Conservation (phyloP, 2,888 invertebrate genomes). For the Chelonus formosanus region DNA sequence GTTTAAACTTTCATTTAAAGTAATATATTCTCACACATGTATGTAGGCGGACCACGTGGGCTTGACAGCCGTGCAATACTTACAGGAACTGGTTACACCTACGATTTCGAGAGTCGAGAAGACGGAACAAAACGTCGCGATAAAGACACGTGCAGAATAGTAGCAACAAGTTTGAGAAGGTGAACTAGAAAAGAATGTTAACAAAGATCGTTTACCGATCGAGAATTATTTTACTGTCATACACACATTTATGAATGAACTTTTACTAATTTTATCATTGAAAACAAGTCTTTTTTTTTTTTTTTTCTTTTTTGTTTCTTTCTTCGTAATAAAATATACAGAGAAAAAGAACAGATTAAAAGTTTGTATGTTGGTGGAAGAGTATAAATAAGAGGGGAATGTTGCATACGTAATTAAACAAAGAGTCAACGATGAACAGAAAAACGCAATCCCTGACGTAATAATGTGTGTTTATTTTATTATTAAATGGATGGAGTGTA, state of each 20-base stretch:
- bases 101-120: conserved; percentile 40
- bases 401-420: no score
- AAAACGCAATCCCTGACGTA: no score
- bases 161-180: conserved; percentile 6
- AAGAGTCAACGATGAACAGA: no score
- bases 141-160: conserved; percentile 1
- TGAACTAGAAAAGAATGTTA: conserved; percentile 26
- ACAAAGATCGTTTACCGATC: no score
- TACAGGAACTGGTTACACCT: conserved; percentile 64
- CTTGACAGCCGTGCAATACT: conserved; percentile 58
- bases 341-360: no score
- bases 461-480: no score
- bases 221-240: no score
- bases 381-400: no score
- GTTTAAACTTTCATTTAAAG: conserved; percentile 23
- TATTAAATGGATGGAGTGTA: no score
- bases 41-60: conserved; percentile 65
- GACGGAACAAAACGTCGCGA: conserved; percentile 8
- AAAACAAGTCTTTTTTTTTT: neutral
- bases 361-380: no score
- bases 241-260: no score
- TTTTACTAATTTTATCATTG: no score
- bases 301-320: neutral
- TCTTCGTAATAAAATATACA: neutral
- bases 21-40: conserved; percentile 34